Percentiles rank a stretch among this genome's conserved stretches.
Evolutionary conservation across 2,888 invertebrate genomes (phyloP).

Genomic region (Cacoxenus indagator): DNA sequence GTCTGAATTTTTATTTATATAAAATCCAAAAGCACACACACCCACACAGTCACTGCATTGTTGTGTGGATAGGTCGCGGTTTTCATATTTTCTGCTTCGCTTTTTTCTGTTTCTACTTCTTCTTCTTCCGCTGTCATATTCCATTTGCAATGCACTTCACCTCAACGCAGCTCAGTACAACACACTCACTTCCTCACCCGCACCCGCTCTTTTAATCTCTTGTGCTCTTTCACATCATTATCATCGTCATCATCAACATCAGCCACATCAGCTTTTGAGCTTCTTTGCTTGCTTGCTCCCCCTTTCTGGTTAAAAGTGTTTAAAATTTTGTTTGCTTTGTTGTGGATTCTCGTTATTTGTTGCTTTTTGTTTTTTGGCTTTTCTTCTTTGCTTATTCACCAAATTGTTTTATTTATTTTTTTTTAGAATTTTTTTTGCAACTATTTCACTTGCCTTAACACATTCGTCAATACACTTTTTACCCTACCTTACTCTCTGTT

Average conservation of each 20-base stretch:
- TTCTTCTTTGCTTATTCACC: slow-evolving; percentile 43
- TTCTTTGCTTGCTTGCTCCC: not conserved
- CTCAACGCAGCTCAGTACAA: not conserved
- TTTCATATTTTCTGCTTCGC: slow-evolving; percentile 41
- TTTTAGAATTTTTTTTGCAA: not conserved
- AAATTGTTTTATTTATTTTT: not conserved
- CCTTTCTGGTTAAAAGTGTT: slow-evolving; percentile 33
- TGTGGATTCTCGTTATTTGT: slow-evolving; percentile 47
- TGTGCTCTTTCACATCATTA: not conserved
- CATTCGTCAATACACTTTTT: not conserved
- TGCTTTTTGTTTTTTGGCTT: slow-evolving; percentile 39
- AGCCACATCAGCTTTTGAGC: not conserved
- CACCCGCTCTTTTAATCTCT: not conserved
- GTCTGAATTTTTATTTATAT: not conserved
- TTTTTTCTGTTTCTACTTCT: not conserved
- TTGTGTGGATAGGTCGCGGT: slow-evolving; percentile 64
- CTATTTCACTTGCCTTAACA: not conserved
- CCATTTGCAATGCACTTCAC: not conserved
- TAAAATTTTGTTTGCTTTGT: slow-evolving; percentile 54
- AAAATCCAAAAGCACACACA: not conserved
- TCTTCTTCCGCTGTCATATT: not conserved
- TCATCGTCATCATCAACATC: not conserved
- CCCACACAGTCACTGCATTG: slow-evolving; percentile 47
- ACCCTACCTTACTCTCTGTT: not conserved
- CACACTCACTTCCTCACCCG: not conserved